A percentile compares a stretch with the other conserved stretches of the same genome.
Conservation (phyloP, 2,797 vertebrate genomes). For the Decapterus maruadsi region DNA sequence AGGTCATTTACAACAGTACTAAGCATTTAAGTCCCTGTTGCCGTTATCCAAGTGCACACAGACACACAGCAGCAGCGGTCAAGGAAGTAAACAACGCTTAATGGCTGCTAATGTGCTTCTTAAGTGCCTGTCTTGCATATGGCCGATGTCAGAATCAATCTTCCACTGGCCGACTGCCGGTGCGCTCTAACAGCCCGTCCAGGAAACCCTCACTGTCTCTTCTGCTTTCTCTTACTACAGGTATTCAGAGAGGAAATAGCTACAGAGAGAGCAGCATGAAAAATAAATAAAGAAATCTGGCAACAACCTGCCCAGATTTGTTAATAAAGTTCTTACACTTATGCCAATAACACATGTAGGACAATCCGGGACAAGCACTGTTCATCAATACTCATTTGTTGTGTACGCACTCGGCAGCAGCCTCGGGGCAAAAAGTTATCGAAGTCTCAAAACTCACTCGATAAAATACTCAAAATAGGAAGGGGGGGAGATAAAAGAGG, state of each 20-base stretch:
- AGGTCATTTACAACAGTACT: slow-evolving; percentile 74
- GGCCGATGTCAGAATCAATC: slow-evolving; percentile 79
- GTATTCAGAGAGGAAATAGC: slow-evolving; percentile 12
- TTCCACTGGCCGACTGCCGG: slow-evolving; percentile 60
- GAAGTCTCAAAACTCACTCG: slow-evolving; percentile 48
- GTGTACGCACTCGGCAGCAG: slow-evolving; percentile 44
- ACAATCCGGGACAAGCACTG: slow-evolving; percentile 50
- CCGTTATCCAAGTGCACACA: slow-evolving; percentile 63
- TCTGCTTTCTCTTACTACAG: slow-evolving; percentile 1
- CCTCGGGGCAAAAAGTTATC: slow-evolving; percentile 41
- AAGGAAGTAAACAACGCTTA: slow-evolving; percentile 81
- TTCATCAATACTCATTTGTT: slow-evolving; percentile 71
- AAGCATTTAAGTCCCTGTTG: slow-evolving; percentile 75
- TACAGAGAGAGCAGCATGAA: not conserved
- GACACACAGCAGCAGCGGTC: slow-evolving; percentile 53
- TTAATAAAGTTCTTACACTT: slow-evolving; percentile 34
- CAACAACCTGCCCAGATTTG: not conserved
- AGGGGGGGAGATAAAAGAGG: slow-evolving; percentile 9
- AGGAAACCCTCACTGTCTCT: slow-evolving; percentile 41
- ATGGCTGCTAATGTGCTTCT: slow-evolving; percentile 82
- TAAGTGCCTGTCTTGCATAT: slow-evolving; percentile 79
- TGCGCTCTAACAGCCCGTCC: slow-evolving; percentile 54
- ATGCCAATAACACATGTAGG: slow-evolving; percentile 47
- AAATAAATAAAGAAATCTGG: slow-evolving; percentile 3
- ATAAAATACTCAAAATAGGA: slow-evolving; percentile 45